phyloP scores from a whole-genome alignment of 2,797 vertebrate species.

The Balearica regulorum region DNA sequence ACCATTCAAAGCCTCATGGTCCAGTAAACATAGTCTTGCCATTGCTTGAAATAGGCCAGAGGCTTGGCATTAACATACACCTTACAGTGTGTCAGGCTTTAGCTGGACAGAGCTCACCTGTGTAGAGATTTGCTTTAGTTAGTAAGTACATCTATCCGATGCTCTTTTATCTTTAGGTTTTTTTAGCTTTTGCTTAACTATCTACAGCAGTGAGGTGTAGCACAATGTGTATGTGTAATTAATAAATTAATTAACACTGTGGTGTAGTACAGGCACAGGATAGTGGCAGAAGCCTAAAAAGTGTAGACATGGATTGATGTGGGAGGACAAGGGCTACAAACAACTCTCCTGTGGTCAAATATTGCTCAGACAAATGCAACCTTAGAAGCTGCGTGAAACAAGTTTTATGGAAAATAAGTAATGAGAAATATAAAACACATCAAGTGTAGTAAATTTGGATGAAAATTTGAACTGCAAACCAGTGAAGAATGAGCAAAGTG shows the following conservation, averaged over 20 bases:
- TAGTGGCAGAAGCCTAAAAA: background rate
- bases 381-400: background rate
- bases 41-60: background rate
- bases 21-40: background rate
- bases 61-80: too few species aligned
- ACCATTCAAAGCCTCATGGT: background rate
- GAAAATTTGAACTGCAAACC: background rate
- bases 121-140: background rate
- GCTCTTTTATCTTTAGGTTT: background rate
- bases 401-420: background rate
- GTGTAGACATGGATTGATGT: accelerated
- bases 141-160: background rate
- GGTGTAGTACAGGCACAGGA: too few species aligned
- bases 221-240: background rate
- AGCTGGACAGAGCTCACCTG: background rate
- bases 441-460: background rate
- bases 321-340: background rate
- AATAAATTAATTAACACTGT: too few species aligned
- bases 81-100: background rate
- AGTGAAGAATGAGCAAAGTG: background rate
- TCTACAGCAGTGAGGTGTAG: background rate
- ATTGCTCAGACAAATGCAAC: background rate
- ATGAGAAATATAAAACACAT: background rate
- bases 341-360: background rate
- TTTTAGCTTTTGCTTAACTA: background rate